A percentile compares a stretch with the other conserved stretches of the same genome.
Evolutionary conservation across 2,113 vertebrate genomes (phyloP).

Genomic region (Ailurus styani): DNA sequence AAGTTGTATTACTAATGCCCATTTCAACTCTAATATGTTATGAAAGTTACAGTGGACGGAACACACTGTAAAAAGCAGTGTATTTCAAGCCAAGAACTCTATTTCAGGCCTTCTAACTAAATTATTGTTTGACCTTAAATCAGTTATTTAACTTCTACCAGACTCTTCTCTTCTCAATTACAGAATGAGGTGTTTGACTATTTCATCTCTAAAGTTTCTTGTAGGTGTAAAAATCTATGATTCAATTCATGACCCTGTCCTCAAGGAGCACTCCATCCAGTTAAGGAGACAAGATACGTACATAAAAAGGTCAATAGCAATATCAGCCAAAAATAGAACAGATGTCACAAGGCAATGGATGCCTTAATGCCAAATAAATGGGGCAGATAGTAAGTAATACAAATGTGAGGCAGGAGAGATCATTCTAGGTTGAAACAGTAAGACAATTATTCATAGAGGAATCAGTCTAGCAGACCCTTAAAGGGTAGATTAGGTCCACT

Average conservation of each 20-base stretch:
- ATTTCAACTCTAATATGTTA: slow-evolving; percentile 33
- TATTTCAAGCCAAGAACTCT: slow-evolving; percentile 50
- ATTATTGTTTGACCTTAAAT: slow-evolving; percentile 69
- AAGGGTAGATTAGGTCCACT: not conserved
- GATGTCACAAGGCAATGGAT: slow-evolving; percentile 67
- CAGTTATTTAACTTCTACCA: slow-evolving; percentile 56
- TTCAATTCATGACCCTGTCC: slow-evolving; percentile 68
- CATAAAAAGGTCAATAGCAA: slow-evolving; percentile 65
- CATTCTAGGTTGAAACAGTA: not conserved
- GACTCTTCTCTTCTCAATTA: slow-evolving; percentile 54
- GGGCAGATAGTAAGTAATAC: slow-evolving; percentile 45
- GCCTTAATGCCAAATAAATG: slow-evolving; percentile 45
- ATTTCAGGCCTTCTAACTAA: slow-evolving; percentile 50
- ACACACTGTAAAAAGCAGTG: not conserved
- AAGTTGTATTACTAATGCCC: not conserved
- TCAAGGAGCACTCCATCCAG: slow-evolving; percentile 62
- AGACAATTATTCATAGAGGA: not conserved
- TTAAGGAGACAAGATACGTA: slow-evolving; percentile 62
- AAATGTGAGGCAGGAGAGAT: slow-evolving; percentile 17
- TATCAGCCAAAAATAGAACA: slow-evolving; percentile 69
- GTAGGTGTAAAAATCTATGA: slow-evolving; percentile 62
- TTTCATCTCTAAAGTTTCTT: slow-evolving; percentile 66
- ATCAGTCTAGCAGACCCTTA: not conserved
- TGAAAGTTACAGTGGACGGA: slow-evolving; percentile 21
- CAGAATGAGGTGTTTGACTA: slow-evolving; percentile 41